Evolutionary conservation across 2,888 invertebrate species (phyloP).

Genomic region (Diplazon laetatorius): DNA sequence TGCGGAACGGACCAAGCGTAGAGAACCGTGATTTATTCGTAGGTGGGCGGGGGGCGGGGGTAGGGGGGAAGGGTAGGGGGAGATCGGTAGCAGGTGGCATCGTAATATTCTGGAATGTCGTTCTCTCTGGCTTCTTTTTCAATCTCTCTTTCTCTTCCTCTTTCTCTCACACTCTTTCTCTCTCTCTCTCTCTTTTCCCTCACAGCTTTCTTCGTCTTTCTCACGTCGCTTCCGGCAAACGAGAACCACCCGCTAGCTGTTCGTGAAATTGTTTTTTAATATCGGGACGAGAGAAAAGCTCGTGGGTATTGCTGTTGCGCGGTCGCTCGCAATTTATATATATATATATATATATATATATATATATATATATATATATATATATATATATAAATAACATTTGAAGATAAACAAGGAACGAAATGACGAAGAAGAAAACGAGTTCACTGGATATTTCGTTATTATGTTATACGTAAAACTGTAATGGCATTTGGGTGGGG

Average conservation of each 20-base stretch:
- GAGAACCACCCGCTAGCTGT: slow-evolving; percentile 51
- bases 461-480: slow-evolving; percentile 25
- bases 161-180: slow-evolving; percentile 30
- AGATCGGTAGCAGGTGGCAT: slow-evolving; percentile 66
- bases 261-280: slow-evolving; percentile 64
- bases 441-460: slow-evolving; percentile 5
- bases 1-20: slow-evolving; percentile 10
- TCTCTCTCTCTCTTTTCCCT: neutral
- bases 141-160: slow-evolving; percentile 11
- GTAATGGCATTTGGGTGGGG: slow-evolving; percentile 12
- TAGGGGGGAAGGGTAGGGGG: no score
- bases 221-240: slow-evolving; percentile 38
- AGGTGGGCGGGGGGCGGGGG: no score
- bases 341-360: no score
- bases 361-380: no score
- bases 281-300: slow-evolving; percentile 54
- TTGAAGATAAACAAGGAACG: slow-evolving; percentile 19
- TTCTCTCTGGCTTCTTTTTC: slow-evolving; percentile 47
- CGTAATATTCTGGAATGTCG: slow-evolving; percentile 63
- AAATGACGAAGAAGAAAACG: no score
- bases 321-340: slow-evolving; percentile 39
- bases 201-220: neutral
- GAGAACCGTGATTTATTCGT: slow-evolving; percentile 64
- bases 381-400: slow-evolving; percentile 10
- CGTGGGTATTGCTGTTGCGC: slow-evolving; percentile 56